phyloP scores from a whole-genome alignment of 2,113 vertebrate species.

The Sylvia atricapilla region DNA sequence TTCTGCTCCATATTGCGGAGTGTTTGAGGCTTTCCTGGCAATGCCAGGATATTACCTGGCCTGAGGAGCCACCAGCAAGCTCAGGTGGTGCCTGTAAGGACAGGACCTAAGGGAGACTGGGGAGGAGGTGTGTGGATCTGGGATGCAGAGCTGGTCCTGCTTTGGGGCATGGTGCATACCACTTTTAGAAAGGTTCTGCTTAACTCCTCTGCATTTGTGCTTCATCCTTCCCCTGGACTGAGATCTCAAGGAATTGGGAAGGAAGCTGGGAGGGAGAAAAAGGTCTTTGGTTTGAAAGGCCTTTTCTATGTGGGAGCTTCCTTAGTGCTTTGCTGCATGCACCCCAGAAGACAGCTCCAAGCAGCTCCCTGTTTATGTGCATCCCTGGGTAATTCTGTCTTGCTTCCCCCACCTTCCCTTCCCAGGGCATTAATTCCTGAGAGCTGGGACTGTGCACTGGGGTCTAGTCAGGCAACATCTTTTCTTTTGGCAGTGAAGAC shows the following conservation, averaged over 20 bases:
- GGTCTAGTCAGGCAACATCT: neutral
- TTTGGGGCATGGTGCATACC: accelerated
- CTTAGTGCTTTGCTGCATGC: accelerated
- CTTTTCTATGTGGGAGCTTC: neutral
- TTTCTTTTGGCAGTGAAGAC: neutral
- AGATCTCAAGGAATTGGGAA: neutral
- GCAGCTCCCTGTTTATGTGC: neutral
- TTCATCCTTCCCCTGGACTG: neutral
- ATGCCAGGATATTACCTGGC: neutral
- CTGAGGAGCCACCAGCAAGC: neutral
- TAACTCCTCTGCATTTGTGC: neutral
- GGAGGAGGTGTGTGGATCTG: accelerated
- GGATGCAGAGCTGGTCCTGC: neutral
- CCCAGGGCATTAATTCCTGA: neutral
- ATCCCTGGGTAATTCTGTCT: neutral
- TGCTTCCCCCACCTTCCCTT: neutral
- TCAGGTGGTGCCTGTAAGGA: neutral
- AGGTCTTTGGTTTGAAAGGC: neutral
- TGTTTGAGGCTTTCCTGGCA: neutral
- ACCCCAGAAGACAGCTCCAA: neutral
- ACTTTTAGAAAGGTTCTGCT: neutral
- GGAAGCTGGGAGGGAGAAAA: neutral
- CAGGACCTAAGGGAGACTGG: neutral
- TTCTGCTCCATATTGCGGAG: neutral
- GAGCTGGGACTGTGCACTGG: neutral